A percentile compares a stretch with the other conserved stretches of the same genome.
Evolutionary conservation across 2,888 invertebrate species (phyloP).

Genomic region (Acanthococcus lagerstroemiae): DNA sequence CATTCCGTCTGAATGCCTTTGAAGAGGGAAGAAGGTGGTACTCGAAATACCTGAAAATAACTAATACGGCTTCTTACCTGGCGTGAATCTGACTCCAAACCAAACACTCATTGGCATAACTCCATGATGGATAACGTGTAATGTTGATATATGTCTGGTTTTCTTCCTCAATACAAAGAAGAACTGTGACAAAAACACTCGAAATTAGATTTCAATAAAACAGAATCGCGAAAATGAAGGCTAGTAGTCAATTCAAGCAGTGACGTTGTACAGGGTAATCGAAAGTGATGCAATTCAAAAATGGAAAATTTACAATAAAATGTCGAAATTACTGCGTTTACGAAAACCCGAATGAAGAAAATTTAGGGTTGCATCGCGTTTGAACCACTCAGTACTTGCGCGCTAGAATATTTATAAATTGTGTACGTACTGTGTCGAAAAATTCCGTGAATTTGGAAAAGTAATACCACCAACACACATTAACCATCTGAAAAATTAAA

Average conservation of each 20-base stretch:
- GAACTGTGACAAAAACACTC: slow-evolving; percentile 51
- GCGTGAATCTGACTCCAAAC: slow-evolving; percentile 94
- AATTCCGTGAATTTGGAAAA: slow-evolving; percentile 94
- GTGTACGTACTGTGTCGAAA: slow-evolving; percentile 76
- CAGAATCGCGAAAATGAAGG: neutral
- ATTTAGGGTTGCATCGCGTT: too few species aligned
- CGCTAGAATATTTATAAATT: too few species aligned
- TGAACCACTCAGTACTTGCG: too few species aligned
- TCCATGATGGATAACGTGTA: slow-evolving; percentile 94
- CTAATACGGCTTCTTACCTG: slow-evolving; percentile 54
- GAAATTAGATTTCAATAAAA: slow-evolving; percentile 16
- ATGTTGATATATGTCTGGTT: slow-evolving; percentile 79
- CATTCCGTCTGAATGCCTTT: too few species aligned
- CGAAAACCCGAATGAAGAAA: too few species aligned
- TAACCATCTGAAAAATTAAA: slow-evolving; percentile 66
- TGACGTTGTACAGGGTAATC: too few species aligned
- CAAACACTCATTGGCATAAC: slow-evolving; percentile 96
- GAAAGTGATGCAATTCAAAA: too few species aligned
- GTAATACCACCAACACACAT: slow-evolving; percentile 92
- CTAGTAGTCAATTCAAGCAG: slow-evolving; percentile 15
- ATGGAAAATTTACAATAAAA: too few species aligned
- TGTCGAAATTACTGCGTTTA: too few species aligned
- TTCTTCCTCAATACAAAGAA: slow-evolving; percentile 94
- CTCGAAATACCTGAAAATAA: too few species aligned
- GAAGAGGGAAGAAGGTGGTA: too few species aligned